A percentile compares a stretch with the other conserved stretches of the same genome.
Conservation (phyloP, 92 coral and sea anemone genomes). For the Heteractis magnifica region DNA sequence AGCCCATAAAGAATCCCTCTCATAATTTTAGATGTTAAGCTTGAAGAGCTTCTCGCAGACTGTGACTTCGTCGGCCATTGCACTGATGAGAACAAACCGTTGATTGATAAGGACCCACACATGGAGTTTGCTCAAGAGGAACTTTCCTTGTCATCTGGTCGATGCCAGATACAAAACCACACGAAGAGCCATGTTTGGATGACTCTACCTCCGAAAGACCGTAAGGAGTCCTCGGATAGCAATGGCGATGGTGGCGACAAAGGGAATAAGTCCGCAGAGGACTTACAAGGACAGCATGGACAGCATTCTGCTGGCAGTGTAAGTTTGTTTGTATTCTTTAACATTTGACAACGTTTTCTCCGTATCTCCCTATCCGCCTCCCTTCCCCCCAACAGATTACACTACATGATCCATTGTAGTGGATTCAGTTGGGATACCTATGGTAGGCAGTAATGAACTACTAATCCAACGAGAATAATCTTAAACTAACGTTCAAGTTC, state of each 20-base stretch:
- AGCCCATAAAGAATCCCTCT: too few relatives aligned
- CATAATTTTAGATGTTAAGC: conserved; percentile 11
- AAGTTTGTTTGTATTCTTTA: neutral
- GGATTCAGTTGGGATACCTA: too few relatives aligned
- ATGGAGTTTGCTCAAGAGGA: neutral
- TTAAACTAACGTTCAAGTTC: too few relatives aligned
- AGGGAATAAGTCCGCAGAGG: conserved; percentile 32
- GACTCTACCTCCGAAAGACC: conserved; percentile 4
- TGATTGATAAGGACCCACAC: neutral
- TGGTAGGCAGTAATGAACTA: too few relatives aligned
- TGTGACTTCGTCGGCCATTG: conserved; percentile 2
- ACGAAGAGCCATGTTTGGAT: conserved; percentile 8
- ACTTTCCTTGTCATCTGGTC: neutral
- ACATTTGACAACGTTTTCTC: too few relatives aligned
- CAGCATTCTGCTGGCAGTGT: neutral
- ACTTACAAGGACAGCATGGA: neutral
- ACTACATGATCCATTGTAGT: too few relatives aligned
- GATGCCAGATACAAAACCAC: neutral
- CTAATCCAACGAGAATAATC: too few relatives aligned
- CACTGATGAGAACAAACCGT: neutral
- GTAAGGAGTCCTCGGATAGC: conserved; percentile 21
- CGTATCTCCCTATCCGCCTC: too few relatives aligned
- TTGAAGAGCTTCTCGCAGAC: conserved; percentile 20
- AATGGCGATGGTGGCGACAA: conserved; percentile 26
- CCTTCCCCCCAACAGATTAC: too few relatives aligned